Base-by-base conservation (phyloP, 2,797 vertebrate genomes). In the Setipinna tenuifilis region DNA sequence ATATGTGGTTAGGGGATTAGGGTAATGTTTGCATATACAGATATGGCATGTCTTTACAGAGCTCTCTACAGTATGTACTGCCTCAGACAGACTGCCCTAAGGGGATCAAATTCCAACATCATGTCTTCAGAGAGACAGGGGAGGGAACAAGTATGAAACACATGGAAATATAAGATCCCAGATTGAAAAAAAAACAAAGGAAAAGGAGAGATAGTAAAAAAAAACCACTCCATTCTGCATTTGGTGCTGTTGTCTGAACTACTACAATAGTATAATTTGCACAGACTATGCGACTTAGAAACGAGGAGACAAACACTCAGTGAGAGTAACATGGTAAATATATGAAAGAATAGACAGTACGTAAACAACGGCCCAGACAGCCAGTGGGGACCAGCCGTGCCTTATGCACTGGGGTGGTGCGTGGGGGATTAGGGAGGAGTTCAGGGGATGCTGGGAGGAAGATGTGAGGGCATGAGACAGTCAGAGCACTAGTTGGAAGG, bases 401-500 rank as follows among this genome's bases (percentile, higher is more conserved):
- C 28, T 41, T 41, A 41, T 5, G 35, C 35, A 41, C 35, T 19
- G 35, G 71, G 16, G 10, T 68, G 4, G 14, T 65, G 23, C 4
- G 31, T 11, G 28, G 68, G 31, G 28, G 14, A 6, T 28, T 6
- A 16, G 65, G 31, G 68, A 3, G 6, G 35, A 35, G 14, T 17
- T 41, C 68, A 19, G 28, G 28, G 68, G 68, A 75, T 10, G 68
- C 68, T 41, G 68, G 9, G 17, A 3, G 35, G 35, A 10, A 78
- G 71, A 44, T 3, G 71, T 21, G 35, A 21, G 35, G 71, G 44
- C 5, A 78, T 19, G 35, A 44, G 71, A 9, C 71, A 78, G 71
- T 4, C 71, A 44, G 71, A 78, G 71, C 17, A 17, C 71, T 78
- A 44, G 71, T 35, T 78, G 71, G 71, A 78, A 2, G 71, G 71